These are phyloP conservation scores for Thryonomys swinderianus DNA, from an alignment of 2,113 vertebrate genomes.

Conservation along the genomic window DNA sequence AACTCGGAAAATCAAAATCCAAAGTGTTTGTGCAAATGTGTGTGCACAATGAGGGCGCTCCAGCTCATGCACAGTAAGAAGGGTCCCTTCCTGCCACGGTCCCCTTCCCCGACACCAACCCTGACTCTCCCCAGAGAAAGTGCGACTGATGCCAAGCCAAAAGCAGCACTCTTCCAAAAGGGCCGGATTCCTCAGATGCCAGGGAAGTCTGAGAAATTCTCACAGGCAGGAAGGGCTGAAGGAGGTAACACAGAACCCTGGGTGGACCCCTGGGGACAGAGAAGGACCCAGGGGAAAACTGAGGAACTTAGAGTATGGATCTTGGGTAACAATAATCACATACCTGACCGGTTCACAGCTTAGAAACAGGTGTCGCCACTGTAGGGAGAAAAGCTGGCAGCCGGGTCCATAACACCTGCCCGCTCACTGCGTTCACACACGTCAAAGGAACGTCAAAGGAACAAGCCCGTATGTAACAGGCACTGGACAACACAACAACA, in stretches of 20 bases:
- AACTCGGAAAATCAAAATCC: neutral
- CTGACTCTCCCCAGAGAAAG: neutral
- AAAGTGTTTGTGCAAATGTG: neutral
- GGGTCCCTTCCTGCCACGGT: neutral
- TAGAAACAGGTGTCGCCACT: accelerated
- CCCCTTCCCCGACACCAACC: neutral
- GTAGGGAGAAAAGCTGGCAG: neutral
- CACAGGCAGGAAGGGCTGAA: neutral
- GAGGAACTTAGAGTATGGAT: neutral
- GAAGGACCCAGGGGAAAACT: neutral
- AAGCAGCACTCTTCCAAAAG: neutral
- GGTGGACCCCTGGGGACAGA: neutral
- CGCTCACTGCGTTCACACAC: neutral
- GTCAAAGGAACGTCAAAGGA: neutral
- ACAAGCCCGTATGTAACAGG: too few species aligned
- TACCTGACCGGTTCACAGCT: accelerated
- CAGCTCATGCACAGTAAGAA: neutral
- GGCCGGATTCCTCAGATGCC: neutral
- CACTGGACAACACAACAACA: neutral
- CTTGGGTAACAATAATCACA: neutral
- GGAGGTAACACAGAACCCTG: neutral
- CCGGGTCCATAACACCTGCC: neutral
- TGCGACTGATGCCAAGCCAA: neutral
- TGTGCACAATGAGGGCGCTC: neutral
- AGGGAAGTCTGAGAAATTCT: neutral